phyloP scores from a whole-genome alignment of 1,140 invertebrate species.

The Conopomorpha cramerella region DNA sequence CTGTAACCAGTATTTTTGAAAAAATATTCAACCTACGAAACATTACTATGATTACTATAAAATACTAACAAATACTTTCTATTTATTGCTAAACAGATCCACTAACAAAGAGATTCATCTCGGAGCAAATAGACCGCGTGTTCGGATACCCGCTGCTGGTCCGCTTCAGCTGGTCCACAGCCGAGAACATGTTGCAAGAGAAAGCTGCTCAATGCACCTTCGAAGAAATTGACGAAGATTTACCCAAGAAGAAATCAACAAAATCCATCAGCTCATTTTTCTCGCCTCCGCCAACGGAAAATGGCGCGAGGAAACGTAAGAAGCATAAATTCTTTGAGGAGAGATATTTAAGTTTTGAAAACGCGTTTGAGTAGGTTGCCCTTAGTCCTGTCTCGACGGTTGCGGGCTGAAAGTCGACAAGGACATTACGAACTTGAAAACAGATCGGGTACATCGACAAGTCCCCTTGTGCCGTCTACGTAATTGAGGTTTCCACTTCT shows the following conservation, averaged over 20 bases:
- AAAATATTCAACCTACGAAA: too few relatives aligned
- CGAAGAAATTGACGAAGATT: constrained; percentile 71
- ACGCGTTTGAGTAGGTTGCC: constrained; percentile 37
- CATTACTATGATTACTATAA: not conserved
- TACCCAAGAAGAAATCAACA: constrained; percentile 44
- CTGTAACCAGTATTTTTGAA: too few relatives aligned
- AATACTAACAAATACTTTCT: not conserved
- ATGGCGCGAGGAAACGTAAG: constrained; percentile 43
- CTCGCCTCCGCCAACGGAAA: constrained; percentile 34
- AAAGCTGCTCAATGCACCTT: constrained; percentile 70
- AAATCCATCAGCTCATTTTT: constrained; percentile 67
- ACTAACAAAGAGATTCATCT: constrained; percentile 90
- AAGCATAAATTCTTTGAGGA: constrained; percentile 64
- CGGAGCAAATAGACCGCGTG: constrained; percentile 80
- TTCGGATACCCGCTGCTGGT: constrained; percentile 98
- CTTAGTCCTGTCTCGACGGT: too few relatives aligned
- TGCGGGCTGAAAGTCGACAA: too few relatives aligned
- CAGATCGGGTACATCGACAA: too few relatives aligned
- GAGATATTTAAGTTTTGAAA: constrained; percentile 46
- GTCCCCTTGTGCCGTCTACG: too few relatives aligned
- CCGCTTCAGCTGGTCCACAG: constrained; percentile 97
- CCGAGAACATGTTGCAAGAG: constrained; percentile 78
- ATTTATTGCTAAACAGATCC: constrained; percentile 81
- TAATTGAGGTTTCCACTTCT: too few relatives aligned
- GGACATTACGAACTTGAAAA: too few relatives aligned